Evolutionary conservation across 2,888 invertebrate species (phyloP).

Genomic region (Lysandra bellargus): DNA sequence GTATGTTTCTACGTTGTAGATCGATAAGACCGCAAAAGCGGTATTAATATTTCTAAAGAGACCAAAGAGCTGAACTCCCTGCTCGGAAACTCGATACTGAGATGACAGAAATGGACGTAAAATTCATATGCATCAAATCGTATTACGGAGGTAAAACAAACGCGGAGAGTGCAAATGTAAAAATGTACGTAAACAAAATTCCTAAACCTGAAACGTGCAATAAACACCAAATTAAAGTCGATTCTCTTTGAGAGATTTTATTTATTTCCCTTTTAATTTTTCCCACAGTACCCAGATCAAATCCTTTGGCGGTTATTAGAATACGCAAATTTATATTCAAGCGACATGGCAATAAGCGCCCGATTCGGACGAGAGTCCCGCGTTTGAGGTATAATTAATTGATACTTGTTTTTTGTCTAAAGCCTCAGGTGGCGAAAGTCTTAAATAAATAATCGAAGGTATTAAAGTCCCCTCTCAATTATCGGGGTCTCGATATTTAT

Average conservation of each 20-base stretch:
- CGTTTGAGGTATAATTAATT: slow-evolving; percentile 48
- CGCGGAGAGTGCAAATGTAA: slow-evolving; percentile 1
- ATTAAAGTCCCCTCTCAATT: slow-evolving; percentile 67
- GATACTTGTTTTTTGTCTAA: slow-evolving; percentile 61
- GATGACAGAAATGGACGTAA: slow-evolving; percentile 1
- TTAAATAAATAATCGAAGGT: slow-evolving; percentile 75
- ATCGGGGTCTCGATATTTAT: slow-evolving; percentile 49
- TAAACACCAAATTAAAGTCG: slow-evolving; percentile 37
- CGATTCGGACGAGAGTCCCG: slow-evolving; percentile 36
- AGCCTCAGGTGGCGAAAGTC: slow-evolving; percentile 71
- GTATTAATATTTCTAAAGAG: background rate
- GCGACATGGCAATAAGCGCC: slow-evolving; percentile 37
- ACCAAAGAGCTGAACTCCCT: background rate
- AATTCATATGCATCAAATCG: slow-evolving; percentile 16
- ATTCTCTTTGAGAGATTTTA: slow-evolving; percentile 25
- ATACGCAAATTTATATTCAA: slow-evolving; percentile 26
- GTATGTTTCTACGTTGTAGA: background rate
- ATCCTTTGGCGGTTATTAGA: slow-evolving; percentile 35
- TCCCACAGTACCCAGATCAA: slow-evolving; percentile 31
- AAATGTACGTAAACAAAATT: slow-evolving; percentile 19
- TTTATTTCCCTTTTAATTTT: slow-evolving; percentile 27
- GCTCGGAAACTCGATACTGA: background rate
- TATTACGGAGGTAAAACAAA: slow-evolving; percentile 6
- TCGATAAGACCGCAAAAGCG: background rate
- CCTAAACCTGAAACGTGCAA: slow-evolving; percentile 26